These are phyloP conservation scores for Drosophila leonis DNA, from an alignment of 2,888 invertebrate species.

Conservation along the genomic window DNA sequence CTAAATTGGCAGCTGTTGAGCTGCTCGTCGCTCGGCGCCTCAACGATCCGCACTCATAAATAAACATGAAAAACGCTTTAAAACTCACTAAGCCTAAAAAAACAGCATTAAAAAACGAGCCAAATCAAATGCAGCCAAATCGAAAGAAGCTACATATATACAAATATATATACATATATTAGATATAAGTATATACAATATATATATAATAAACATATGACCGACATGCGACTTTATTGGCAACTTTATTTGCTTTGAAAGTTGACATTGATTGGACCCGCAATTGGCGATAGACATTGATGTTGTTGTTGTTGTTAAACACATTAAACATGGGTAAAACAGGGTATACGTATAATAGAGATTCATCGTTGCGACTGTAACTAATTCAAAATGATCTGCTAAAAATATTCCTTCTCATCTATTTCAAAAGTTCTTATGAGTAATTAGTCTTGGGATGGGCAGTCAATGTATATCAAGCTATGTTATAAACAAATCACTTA, in stretches of 20 bases:
- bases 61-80: slow-evolving; percentile 72
- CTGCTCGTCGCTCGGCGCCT: slow-evolving; percentile 13
- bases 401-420: background rate
- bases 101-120: slow-evolving; percentile 63
- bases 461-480: too few species aligned
- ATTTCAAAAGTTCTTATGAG: background rate
- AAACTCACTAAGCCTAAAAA: slow-evolving; percentile 63
- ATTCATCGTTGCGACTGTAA: background rate
- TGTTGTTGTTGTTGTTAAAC: background rate
- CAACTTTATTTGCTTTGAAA: slow-evolving; percentile 79
- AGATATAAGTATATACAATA: background rate
- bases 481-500: too few species aligned
- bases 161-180: background rate
- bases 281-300: slow-evolving; percentile 64
- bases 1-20: slow-evolving; percentile 48
- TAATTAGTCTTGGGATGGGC: too few species aligned
- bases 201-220: slow-evolving; percentile 3
- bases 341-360: background rate
- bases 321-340: background rate
- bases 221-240: slow-evolving; percentile 62
- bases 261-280: slow-evolving; percentile 81
- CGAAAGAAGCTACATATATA: slow-evolving; percentile 9
- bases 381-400: background rate
- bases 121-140: slow-evolving; percentile 37
- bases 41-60: slow-evolving; percentile 57